Base-by-base conservation (phyloP, 2,888 invertebrate species). In the Cryptus armator region DNA sequence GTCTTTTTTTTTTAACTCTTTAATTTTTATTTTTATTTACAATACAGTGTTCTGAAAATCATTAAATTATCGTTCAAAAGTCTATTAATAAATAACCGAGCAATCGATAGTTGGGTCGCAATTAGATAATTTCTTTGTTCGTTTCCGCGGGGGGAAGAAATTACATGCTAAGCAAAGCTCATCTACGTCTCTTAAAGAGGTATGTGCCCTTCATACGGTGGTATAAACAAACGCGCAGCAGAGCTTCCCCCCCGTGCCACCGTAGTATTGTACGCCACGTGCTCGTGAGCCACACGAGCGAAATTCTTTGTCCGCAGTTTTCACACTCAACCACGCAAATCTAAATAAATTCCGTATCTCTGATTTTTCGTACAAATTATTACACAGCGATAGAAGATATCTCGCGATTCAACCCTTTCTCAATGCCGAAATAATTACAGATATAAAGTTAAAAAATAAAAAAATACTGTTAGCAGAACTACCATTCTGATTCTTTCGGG, bases 101-200 rank as follows among this genome's bases (percentile, higher is more conserved):
- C 19, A 12, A 32, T 24, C 14, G 16, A 24, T 24, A 19, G 12
- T 14, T 24, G 24, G 44, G 32, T 29, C 64, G 74, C 19, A 64
- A 32, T 64, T 75, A 29, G 74, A 12, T 29, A 64, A 51, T 46
- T 75, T 64, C 74, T 75, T 75, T 75, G 74, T 75, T 14, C 64
- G 48, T 4, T 48, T 10, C 51, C 19, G 6, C 37, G 43, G 19
- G 43, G 62, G 2, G 29, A 7, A 32, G 29, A 32, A 62, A 29
- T 62, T 62, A 32, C n/a, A n/a, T 12, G 71, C 24, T 43, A 4
- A 72, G 10, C 32, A 6, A 59, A 19, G 56, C 72, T 24, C 44
- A 59, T 14, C 56, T 4, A 6, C 43, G 56, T 56, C 62, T 32
- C 62, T 0, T 32, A n/a, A 62, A 29, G 44, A 72, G 14, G 72